Evolutionary conservation across 2,113 vertebrate genomes (phyloP).

Genomic region (Anthoscopus minutus): DNA sequence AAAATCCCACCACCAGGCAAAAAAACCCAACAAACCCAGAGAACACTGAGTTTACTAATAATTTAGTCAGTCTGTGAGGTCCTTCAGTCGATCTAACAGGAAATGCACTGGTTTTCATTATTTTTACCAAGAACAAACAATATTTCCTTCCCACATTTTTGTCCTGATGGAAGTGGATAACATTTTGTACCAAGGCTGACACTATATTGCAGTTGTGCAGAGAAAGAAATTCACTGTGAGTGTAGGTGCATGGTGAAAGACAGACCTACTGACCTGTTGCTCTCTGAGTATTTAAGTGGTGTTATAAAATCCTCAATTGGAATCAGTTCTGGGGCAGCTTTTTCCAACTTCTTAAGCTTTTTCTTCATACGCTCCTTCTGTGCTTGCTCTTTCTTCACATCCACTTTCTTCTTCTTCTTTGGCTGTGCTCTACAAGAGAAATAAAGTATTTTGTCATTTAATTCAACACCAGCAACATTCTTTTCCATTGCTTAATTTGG

Average conservation of each 20-base stretch:
- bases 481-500: neutral
- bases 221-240: neutral
- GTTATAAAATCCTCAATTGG: constrained; percentile 89
- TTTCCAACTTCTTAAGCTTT: constrained; percentile 86
- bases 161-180: neutral
- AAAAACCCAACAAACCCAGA: neutral
- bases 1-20: neutral
- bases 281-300: constrained; percentile 75
- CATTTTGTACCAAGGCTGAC: neutral
- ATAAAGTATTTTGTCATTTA: neutral
- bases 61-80: neutral
- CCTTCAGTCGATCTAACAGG: neutral
- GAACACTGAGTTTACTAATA: neutral
- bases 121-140: neutral
- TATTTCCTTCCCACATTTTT: neutral
- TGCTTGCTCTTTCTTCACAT: constrained; percentile 80
- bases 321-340: constrained; percentile 83
- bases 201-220: neutral
- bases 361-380: constrained; percentile 85
- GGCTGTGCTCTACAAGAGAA: constrained; percentile 81
- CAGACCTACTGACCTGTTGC: constrained; percentile 71
- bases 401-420: constrained; percentile 89
- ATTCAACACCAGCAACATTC: neutral
- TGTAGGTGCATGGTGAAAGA: neutral
- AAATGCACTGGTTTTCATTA: neutral